A percentile compares a stretch with the other conserved stretches of the same genome.
phyloP scores from a whole-genome alignment of 1,140 invertebrate genomes.

The Zaprionus capensis region DNA sequence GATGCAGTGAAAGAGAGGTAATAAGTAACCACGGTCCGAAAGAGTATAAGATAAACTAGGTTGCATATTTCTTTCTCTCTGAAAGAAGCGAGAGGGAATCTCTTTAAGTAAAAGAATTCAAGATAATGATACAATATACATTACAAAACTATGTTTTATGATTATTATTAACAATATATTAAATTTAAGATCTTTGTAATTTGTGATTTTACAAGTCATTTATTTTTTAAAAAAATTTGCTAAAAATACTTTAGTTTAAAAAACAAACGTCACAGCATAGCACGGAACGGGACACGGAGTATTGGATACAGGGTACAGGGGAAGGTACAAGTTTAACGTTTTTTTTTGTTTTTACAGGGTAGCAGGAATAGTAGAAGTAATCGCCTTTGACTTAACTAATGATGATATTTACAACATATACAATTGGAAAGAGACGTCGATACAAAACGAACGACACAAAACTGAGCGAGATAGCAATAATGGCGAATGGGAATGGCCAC shows the following conservation, averaged over 20 bases:
- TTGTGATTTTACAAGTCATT: neutral
- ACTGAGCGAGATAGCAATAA: slow-evolving; percentile 29
- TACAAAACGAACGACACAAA: neutral
- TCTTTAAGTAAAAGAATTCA: neutral
- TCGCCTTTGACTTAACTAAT: slow-evolving; percentile 26
- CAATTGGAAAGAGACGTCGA: slow-evolving; percentile 2
- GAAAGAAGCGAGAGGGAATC: neutral
- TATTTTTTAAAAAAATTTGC: slow-evolving; percentile 20
- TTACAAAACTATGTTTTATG: no score
- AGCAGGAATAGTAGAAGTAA: slow-evolving; percentile 4
- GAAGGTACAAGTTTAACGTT: neutral
- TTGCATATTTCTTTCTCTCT: no score
- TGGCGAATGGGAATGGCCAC: slow-evolving; percentile 13
- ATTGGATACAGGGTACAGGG: neutral
- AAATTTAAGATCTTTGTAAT: neutral
- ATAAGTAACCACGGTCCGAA: neutral
- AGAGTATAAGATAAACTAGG: neutral
- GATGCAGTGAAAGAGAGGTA: neutral
- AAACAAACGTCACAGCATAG: slow-evolving; percentile 3
- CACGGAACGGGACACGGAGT: neutral
- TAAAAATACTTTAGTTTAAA: slow-evolving; percentile 32
- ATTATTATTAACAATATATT: neutral
- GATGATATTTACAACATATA: slow-evolving; percentile 46
- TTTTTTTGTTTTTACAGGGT: neutral
- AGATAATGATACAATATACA: neutral